These are phyloP conservation scores for Tetraodon nigroviridis DNA, from an alignment of 2,113 vertebrate genomes.

Conservation along the genomic window DNA sequence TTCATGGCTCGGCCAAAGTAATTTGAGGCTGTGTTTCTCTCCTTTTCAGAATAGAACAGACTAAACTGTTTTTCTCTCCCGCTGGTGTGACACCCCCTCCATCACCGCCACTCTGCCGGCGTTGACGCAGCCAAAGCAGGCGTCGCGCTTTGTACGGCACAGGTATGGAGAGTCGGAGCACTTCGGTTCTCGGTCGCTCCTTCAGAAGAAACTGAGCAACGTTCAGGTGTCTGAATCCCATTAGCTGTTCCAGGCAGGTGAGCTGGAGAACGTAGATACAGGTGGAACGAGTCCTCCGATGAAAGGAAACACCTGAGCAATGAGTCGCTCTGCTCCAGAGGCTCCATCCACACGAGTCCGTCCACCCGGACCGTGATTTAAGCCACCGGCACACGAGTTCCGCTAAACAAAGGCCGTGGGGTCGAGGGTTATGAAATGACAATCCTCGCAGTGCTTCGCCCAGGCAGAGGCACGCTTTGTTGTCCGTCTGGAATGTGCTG, in stretches of 20 bases:
- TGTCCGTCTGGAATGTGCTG: conserved; percentile 76
- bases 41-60: conserved; percentile 72
- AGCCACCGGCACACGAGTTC: conserved; percentile 47
- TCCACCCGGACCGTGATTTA: conserved; percentile 49
- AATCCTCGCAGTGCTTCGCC: conserved; percentile 57
- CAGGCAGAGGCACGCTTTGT: conserved; percentile 68
- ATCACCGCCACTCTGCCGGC: conserved; percentile 27
- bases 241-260: background rate
- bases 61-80: conserved; percentile 72
- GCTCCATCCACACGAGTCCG: conserved; percentile 25
- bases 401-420: conserved; percentile 48
- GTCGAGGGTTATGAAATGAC: conserved; percentile 64
- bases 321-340: background rate
- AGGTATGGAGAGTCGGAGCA: conserved; percentile 11
- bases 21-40: conserved; percentile 76
- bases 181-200: too few relatives aligned
- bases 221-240: background rate
- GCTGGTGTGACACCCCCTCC: conserved; percentile 55
- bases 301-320: conserved; percentile 1
- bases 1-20: conserved; percentile 75
- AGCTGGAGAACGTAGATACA: conserved; percentile 78
- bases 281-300: conserved; percentile 39
- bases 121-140: conserved; percentile 33
- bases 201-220: background rate
- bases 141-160: conserved; percentile 22